phyloP scores from a whole-genome alignment of 2,888 invertebrate species.

The Agonopterix subpropinquella region DNA sequence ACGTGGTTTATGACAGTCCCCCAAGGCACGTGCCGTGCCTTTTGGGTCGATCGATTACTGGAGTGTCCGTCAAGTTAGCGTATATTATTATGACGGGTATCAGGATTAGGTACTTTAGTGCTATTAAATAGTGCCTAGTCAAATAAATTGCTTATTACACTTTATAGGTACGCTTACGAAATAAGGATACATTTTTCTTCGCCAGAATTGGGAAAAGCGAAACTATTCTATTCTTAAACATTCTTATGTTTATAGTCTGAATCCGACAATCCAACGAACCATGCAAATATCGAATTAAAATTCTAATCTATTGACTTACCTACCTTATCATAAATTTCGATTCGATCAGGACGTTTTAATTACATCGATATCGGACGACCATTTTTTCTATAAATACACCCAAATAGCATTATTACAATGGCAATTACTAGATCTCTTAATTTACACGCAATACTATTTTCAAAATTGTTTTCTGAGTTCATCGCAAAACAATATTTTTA shows the following conservation, averaged over 20 bases:
- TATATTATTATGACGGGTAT: too few species aligned
- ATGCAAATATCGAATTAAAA: not conserved
- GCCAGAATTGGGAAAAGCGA: too few species aligned
- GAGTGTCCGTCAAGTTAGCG: too few species aligned
- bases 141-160: too few species aligned
- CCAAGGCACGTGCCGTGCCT: too few species aligned
- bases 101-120: too few species aligned
- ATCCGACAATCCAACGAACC: not conserved
- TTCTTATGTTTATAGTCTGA: not conserved
- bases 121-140: too few species aligned
- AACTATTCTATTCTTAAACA: not conserved
- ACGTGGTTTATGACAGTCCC: too few species aligned
- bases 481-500: not conserved
- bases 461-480: not conserved
- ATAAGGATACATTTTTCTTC: too few species aligned
- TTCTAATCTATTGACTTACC: constrained; percentile 2
- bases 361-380: constrained; percentile 51
- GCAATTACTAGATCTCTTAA: not conserved
- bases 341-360: constrained; percentile 56
- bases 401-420: not conserved
- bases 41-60: too few species aligned
- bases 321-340: constrained; percentile 37
- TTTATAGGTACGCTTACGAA: too few species aligned
- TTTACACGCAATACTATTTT: not conserved
- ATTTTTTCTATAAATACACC: constrained; percentile 3